These are phyloP conservation scores for Drosophila prolongata DNA, from an alignment of 2,888 invertebrate species.

Conservation along the genomic window DNA sequence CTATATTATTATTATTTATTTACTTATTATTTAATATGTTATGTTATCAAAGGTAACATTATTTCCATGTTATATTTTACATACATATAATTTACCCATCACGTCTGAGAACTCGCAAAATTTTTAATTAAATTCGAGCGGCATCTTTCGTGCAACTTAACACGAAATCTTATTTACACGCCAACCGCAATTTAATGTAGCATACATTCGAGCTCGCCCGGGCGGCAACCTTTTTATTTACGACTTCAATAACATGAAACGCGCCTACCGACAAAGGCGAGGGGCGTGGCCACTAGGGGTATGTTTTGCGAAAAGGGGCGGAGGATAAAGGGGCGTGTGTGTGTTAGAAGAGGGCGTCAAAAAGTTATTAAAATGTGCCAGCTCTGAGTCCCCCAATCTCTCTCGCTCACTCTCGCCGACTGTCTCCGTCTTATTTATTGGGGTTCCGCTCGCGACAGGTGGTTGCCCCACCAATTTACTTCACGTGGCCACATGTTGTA, in stretches of 20 bases:
- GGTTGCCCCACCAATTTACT: slow-evolving; percentile 59
- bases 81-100: slow-evolving; percentile 1
- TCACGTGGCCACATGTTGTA: slow-evolving; percentile 27
- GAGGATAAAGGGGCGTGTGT: neutral
- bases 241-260: slow-evolving; percentile 74
- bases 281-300: slow-evolving; percentile 26
- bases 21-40: too few species aligned
- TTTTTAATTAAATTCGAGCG: slow-evolving; percentile 73
- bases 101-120: slow-evolving; percentile 5
- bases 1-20: too few species aligned
- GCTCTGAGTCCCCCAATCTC: slow-evolving; percentile 38
- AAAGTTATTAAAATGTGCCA: slow-evolving; percentile 75
- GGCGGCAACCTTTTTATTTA: slow-evolving; percentile 71
- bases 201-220: slow-evolving; percentile 53
- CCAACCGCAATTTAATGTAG: slow-evolving; percentile 76
- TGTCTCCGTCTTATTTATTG: slow-evolving; percentile 68
- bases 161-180: slow-evolving; percentile 71
- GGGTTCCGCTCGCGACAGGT: slow-evolving; percentile 71
- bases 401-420: slow-evolving; percentile 18
- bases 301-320: neutral
- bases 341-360: slow-evolving; percentile 36
- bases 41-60: neutral
- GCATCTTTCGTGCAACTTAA: slow-evolving; percentile 61
- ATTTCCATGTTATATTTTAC: neutral
- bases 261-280: slow-evolving; percentile 36